A percentile compares a stretch with the other conserved stretches of the same genome.
Conservation (phyloP, 2,113 vertebrate species). For the Nicator chloris region DNA sequence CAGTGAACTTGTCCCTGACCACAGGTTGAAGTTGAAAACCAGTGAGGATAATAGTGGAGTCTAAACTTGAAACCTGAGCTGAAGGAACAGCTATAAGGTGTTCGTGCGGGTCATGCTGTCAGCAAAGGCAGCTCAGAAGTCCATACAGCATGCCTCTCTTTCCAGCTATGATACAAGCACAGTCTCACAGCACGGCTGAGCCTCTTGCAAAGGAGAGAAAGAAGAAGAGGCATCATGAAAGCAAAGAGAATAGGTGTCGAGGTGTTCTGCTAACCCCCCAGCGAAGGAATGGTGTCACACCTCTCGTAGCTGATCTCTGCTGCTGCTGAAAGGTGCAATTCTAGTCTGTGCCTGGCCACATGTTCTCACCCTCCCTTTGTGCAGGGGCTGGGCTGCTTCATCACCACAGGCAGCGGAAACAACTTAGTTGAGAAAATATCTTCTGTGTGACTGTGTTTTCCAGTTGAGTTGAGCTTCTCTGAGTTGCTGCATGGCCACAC, state of each 20-base stretch:
- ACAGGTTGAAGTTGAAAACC: not conserved
- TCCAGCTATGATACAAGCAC: not conserved
- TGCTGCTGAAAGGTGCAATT: not conserved
- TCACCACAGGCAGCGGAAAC: not conserved
- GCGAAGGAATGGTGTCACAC: rapidly evolving
- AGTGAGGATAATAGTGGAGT: not conserved
- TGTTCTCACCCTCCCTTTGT: not conserved
- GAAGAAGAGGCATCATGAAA: not conserved
- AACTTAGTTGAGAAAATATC: not conserved
- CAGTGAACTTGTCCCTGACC: not conserved
- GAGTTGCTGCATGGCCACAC: not conserved
- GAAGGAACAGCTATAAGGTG: not conserved
- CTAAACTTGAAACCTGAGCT: not conserved
- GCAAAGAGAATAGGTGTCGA: not conserved
- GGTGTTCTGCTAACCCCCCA: not conserved
- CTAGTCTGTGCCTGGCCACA: not conserved
- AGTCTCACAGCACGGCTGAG: not conserved
- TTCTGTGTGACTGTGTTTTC: not conserved
- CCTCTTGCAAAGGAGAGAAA: not conserved
- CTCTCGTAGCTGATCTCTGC: not conserved
- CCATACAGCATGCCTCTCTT: not conserved
- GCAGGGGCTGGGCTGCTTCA: not conserved
- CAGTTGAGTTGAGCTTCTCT: not conserved
- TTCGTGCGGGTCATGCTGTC: not conserved
- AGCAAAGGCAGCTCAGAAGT: not conserved